These are phyloP conservation scores for Conger conger DNA, from an alignment of 2,113 vertebrate genomes.

Conservation along the genomic window DNA sequence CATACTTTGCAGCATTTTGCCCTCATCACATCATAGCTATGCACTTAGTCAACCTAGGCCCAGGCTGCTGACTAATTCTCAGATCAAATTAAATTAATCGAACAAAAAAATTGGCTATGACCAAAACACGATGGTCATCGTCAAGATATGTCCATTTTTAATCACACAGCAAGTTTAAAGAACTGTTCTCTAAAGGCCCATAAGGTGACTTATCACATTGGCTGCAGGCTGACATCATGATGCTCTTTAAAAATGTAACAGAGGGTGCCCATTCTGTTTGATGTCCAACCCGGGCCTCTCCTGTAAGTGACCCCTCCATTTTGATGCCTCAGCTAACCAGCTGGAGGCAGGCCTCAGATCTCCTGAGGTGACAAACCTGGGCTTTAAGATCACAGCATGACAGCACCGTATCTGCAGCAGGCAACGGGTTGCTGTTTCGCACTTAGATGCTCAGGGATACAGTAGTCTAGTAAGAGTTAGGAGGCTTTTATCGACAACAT, in stretches of 20 bases:
- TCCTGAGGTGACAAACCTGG: not conserved
- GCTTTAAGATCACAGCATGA: not conserved
- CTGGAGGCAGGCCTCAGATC: not conserved
- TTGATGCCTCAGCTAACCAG: not conserved
- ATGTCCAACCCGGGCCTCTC: not conserved
- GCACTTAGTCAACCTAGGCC: not conserved
- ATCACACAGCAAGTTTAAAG: not conserved
- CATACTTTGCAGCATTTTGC: not conserved
- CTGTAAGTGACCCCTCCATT: not conserved
- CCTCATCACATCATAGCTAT: not conserved
- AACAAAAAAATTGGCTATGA: no score
- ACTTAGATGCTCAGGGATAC: not conserved
- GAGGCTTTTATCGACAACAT: not conserved
- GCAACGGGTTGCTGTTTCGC: not conserved
- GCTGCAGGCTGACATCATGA: not conserved
- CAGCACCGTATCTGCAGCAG: not conserved
- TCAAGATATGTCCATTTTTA: not conserved
- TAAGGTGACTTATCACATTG: not conserved
- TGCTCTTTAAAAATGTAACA: not conserved
- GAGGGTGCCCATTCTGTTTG: not conserved
- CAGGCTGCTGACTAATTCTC: not conserved
- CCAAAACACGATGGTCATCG: not conserved
- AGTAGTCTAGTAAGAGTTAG: not conserved
- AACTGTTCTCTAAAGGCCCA: not conserved
- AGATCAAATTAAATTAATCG: not conserved